Evolutionary conservation across 37 sponge, comb jelly and placozoan genomes (phyloP).

Genomic region (Diacarnus erythraeanus): DNA sequence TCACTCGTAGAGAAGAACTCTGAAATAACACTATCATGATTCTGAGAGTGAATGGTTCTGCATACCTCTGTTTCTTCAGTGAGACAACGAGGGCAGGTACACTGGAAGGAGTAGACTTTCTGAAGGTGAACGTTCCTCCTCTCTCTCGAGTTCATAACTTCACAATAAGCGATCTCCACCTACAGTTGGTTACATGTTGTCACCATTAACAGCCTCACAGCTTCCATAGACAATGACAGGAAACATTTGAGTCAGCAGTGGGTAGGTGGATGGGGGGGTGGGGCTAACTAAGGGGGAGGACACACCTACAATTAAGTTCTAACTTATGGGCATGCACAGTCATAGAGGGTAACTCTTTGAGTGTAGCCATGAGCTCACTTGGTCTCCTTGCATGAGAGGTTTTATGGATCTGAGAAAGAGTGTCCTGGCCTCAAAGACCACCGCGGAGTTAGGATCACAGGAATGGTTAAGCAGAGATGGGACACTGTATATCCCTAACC

Average conservation of each 20-base stretch:
- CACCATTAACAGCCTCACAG: neutral
- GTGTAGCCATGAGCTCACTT: too few relatives aligned
- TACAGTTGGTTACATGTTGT: constrained; percentile 10
- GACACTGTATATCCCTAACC: constrained; percentile 16
- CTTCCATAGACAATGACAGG: neutral
- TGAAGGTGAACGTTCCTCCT: constrained; percentile 24
- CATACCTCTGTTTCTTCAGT: constrained; percentile 11
- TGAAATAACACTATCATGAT: neutral
- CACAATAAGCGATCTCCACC: constrained; percentile 68
- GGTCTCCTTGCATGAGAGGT: constrained; percentile 39
- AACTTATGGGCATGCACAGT: neutral
- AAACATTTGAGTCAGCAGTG: neutral
- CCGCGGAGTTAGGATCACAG: constrained; percentile 72
- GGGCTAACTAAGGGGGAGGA: neutral
- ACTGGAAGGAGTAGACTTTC: constrained; percentile 48
- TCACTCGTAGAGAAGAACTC: constrained; percentile 1
- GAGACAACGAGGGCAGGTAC: constrained; percentile 49
- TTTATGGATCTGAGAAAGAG: constrained; percentile 34
- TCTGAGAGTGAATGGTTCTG: neutral
- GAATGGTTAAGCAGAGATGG: constrained; percentile 71
- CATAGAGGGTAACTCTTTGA: too few relatives aligned
- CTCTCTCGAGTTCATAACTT: constrained; percentile 46
- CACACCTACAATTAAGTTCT: neutral
- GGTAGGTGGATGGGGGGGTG: neutral
- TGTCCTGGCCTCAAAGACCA: constrained; percentile 38